Conservation (phyloP, 2,888 invertebrate species). For the Troilus luridus region DNA sequence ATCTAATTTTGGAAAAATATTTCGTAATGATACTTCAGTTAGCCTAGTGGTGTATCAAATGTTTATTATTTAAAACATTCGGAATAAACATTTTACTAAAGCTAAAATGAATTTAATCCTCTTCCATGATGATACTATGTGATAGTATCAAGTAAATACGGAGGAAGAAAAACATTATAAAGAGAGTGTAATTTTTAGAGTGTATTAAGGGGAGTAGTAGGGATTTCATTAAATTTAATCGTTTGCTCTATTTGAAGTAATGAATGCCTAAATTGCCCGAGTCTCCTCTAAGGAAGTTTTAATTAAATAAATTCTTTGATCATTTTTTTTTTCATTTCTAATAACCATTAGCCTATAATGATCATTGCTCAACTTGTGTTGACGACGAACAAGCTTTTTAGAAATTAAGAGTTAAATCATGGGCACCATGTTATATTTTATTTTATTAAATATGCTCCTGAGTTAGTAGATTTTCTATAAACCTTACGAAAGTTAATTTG, state of each 20-base stretch:
- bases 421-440: not conserved
- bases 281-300: not conserved
- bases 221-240: constrained; percentile 31
- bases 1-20: no score
- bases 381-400: not conserved
- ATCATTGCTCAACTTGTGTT: not conserved
- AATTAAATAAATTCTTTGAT: not conserved
- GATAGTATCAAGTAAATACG: not conserved
- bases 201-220: not conserved
- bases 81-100: not conserved
- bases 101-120: not conserved
- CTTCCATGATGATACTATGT: not conserved
- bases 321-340: not conserved
- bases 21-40: no score
- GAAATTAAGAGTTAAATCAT: not conserved
- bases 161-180: not conserved
- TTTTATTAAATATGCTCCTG: no score
- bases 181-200: not conserved
- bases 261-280: not conserved
- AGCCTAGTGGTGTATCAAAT: no score
- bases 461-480: no score
- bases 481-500: no score
- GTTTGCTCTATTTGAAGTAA: not conserved
- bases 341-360: not conserved
- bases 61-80: no score